phyloP scores from a whole-genome alignment of 1,140 invertebrate genomes.

The Procambarus clarkii region DNA sequence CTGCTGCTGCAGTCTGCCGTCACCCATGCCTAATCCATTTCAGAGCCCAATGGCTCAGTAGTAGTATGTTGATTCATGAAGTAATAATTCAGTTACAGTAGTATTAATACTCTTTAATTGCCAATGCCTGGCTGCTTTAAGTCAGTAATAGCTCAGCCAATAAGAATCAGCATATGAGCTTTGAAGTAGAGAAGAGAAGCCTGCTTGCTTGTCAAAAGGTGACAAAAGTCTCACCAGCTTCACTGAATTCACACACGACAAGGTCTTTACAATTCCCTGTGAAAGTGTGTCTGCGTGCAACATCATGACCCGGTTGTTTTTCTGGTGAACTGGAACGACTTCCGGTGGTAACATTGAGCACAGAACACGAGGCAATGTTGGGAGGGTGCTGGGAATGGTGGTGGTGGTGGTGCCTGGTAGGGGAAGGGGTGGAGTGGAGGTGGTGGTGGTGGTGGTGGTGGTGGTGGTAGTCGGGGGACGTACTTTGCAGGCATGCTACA shows the following conservation, averaged over 20 bases:
- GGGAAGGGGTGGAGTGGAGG: slow-evolving; percentile 55
- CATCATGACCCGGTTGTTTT: slow-evolving; percentile 52
- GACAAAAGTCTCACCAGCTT: slow-evolving; percentile 60
- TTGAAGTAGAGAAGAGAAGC: slow-evolving; percentile 54
- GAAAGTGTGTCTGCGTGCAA: slow-evolving; percentile 69
- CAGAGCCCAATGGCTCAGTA: slow-evolving; percentile 7
- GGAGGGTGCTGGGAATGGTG: slow-evolving; percentile 59
- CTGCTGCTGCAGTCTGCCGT: slow-evolving; percentile 6
- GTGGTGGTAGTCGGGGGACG: slow-evolving; percentile 75
- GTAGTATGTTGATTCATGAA: slow-evolving; percentile 10
- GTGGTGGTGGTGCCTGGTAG: slow-evolving; percentile 66
- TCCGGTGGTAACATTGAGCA: slow-evolving; percentile 63
- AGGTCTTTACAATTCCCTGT: slow-evolving; percentile 71
- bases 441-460: slow-evolving; percentile 56
- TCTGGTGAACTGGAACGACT: slow-evolving; percentile 63
- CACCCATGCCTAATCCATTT: slow-evolving; percentile 33
- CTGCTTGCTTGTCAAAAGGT: slow-evolving; percentile 54
- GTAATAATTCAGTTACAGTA: neutral
- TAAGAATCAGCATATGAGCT: slow-evolving; percentile 40
- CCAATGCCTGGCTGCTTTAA: slow-evolving; percentile 30
- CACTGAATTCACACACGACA: slow-evolving; percentile 65
- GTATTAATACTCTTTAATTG: neutral
- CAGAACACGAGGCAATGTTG: slow-evolving; percentile 70
- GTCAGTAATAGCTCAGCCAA: slow-evolving; percentile 13
- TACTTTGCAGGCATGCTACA: slow-evolving; percentile 72